Conservation (phyloP, 1,140 invertebrate species). For the Andricus grossulariae region DNA sequence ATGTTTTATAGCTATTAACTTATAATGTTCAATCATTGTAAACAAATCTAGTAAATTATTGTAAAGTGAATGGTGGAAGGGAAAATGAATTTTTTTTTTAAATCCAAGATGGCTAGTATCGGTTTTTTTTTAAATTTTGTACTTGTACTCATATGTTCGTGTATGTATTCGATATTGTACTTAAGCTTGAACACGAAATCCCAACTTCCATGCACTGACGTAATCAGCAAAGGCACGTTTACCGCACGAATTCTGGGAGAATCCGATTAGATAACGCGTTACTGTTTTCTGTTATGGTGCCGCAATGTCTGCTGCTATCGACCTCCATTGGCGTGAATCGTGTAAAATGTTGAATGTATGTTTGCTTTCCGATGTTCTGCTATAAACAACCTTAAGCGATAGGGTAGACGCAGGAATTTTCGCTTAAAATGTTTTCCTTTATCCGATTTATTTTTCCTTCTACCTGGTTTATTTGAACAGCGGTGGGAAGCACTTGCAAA, state of each 20-base stretch:
- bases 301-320: slow-evolving; percentile 31
- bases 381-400: neutral
- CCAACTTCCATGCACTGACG: neutral
- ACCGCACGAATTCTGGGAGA: neutral
- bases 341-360: neutral
- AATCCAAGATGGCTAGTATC: no score
- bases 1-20: no score
- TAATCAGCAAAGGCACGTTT: slow-evolving; percentile 3
- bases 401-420: neutral
- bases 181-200: neutral
- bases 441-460: no score
- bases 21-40: no score
- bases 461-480: no score
- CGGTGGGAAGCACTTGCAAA: no score
- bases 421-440: no score
- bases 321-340: neutral
- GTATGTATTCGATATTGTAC: neutral
- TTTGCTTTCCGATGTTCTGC: neutral
- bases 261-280: slow-evolving; percentile 36
- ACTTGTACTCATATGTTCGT: neutral
- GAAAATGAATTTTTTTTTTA: no score
- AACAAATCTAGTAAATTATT: no score
- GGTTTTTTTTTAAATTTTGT: no score
- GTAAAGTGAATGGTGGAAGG: no score
- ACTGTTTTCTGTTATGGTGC: slow-evolving; percentile 40